Evolutionary conservation across 2,888 invertebrate species (phyloP), one percentile per base, ranked within the genome.

Genomic region (Saturnia japonica): DNA sequence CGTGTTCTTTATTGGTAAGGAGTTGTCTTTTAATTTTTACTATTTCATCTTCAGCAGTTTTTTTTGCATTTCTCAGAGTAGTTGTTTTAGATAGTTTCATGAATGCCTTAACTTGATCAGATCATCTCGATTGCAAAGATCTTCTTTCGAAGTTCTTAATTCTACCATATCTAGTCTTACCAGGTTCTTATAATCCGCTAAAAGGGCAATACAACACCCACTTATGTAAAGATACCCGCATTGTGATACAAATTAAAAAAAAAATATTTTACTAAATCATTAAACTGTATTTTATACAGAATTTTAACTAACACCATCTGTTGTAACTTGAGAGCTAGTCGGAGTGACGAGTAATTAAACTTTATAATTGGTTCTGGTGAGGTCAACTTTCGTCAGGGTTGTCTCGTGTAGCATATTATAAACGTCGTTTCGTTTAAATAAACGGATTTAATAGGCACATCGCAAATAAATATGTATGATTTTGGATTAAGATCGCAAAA

Each of bases 321-420:
- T 70, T 72, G 70, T 67, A 70, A 47, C 57, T 67, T 69, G 71
- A 74, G 72, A 78, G 78, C 80, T 76, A 79, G 72, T 79, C 74
- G 70, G 71, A 71, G 73, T 81, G 80, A 81, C 82, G 81, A 80
- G 86, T 86, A 87, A 87, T 87, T 85, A 85, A 87, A 87, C 80
- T 87, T 87, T 83, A 76, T 86, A 86, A 87, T 87, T 87, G 86
- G 84, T 83, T 82, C 76, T 76, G 76, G 75, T 73, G 78, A 74
- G 78, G 83, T 83, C 82, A 80, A 76, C 77, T 70, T 47, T 67
- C 28, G 8, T 28, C 42, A 42, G 69, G 71, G 71, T 68, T 67
- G 71, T 60, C 34, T 12, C 40, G 9, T n/a, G 40, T 16, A 40
- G n/a, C 16, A 2, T 60, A 14, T n/a, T 40, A 64, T 40, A 64